phyloP scores from a whole-genome alignment of 2,888 invertebrate genomes.

The Ennomos fuscantarius region DNA sequence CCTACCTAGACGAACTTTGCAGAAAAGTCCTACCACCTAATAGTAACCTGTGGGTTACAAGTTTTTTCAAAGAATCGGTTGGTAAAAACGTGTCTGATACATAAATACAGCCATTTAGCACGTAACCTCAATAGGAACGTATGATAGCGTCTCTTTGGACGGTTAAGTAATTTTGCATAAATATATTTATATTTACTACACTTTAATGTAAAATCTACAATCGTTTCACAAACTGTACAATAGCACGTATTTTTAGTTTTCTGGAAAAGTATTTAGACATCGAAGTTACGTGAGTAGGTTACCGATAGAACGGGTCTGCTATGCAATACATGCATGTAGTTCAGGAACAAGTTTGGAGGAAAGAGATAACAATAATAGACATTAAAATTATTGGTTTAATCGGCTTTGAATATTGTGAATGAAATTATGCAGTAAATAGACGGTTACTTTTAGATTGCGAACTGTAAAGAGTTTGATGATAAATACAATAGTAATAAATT shows the following conservation, averaged over 20 bases:
- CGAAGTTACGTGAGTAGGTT: constrained; percentile 14
- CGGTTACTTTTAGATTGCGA: too few relatives aligned
- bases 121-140: constrained; percentile 1
- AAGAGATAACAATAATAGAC: constrained; percentile 2
- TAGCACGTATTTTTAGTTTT: constrained; percentile 15
- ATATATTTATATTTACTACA: not conserved
- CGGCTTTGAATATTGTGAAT: too few relatives aligned
- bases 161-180: too few relatives aligned
- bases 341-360: constrained; percentile 7
- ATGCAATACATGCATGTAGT: not conserved
- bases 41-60: too few relatives aligned
- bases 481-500: too few relatives aligned
- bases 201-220: constrained; percentile 4
- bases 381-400: too few relatives aligned
- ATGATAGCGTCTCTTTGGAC: not conserved
- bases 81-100: too few relatives aligned
- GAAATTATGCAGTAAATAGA: too few relatives aligned
- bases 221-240: constrained; percentile 1
- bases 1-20: too few relatives aligned
- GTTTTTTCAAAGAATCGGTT: too few relatives aligned
- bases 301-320: constrained; percentile 9
- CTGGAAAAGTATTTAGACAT: constrained; percentile 18
- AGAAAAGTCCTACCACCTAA: too few relatives aligned
- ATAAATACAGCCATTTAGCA: not conserved
- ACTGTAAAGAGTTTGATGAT: too few relatives aligned